phyloP scores from a whole-genome alignment of 2,888 invertebrate genomes.

The Epinotia ramella region DNA sequence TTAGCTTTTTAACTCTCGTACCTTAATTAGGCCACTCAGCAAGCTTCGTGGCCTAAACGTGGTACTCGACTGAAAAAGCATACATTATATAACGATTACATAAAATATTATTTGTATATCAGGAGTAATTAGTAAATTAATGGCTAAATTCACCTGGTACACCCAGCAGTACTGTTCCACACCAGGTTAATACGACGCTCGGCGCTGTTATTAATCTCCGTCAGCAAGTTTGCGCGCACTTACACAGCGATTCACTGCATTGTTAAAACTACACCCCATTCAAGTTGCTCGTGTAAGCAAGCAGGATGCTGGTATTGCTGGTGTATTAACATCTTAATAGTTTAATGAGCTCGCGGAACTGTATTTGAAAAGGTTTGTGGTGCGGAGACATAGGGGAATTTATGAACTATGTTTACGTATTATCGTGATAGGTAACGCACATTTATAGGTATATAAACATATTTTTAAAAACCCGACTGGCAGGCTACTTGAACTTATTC shows the following conservation, averaged over 20 bases:
- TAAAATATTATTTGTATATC: too few species aligned
- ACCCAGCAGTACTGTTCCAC: conserved; percentile 26
- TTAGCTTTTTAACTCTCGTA: too few species aligned
- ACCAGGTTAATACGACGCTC: conserved; percentile 38
- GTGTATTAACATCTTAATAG: conserved; percentile 39
- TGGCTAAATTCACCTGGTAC: neutral
- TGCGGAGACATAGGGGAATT: neutral
- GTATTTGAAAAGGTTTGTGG: conserved; percentile 8
- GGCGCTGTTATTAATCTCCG: conserved; percentile 69
- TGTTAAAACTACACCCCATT: conserved; percentile 60
- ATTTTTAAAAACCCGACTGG: too few species aligned
- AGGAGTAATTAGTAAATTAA: neutral
- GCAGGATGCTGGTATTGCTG: conserved; percentile 25
- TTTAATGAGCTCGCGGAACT: conserved; percentile 27
- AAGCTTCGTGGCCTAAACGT: too few species aligned
- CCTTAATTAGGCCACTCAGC: too few species aligned
- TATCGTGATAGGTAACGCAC: too few species aligned
- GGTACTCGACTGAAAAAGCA: too few species aligned
- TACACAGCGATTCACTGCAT: conserved; percentile 63
- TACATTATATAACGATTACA: too few species aligned
- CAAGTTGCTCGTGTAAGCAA: conserved; percentile 54
- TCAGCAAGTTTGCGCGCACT: conserved; percentile 64
- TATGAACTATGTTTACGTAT: neutral
- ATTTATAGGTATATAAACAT: too few species aligned
- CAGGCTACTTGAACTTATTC: too few species aligned